Evolutionary conservation across 1,140 invertebrate species (phyloP).

Genomic region (Goniozus legneri): DNA sequence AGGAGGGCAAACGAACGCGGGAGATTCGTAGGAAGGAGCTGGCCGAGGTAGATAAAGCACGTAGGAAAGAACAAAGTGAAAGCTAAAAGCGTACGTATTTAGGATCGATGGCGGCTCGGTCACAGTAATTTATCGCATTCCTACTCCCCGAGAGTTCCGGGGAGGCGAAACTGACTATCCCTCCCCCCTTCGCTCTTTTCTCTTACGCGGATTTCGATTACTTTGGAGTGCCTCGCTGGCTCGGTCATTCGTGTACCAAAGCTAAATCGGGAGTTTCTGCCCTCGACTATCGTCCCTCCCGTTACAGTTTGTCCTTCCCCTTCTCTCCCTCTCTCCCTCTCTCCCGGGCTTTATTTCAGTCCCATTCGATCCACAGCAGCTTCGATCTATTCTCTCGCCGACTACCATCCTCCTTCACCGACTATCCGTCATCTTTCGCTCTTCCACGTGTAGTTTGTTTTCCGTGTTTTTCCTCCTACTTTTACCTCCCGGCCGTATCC

Average conservation of each 20-base stretch:
- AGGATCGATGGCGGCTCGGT: constrained; percentile 26
- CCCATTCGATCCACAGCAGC: too few relatives aligned
- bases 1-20: not conserved
- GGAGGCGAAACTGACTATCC: not conserved
- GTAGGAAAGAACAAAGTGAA: constrained; percentile 21
- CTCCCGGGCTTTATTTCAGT: too few relatives aligned
- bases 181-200: constrained; percentile 13
- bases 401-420: too few relatives aligned
- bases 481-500: too few relatives aligned
- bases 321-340: not conserved
- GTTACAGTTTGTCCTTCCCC: not conserved
- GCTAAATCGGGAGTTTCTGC: constrained; percentile 24
- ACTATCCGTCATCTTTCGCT: too few relatives aligned
- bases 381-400: too few relatives aligned
- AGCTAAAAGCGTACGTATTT: constrained; percentile 30
- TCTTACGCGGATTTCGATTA: constrained; percentile 36
- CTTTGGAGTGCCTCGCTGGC: constrained; percentile 25
- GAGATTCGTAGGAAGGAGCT: constrained; percentile 5
- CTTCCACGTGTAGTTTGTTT: too few relatives aligned
- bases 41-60: constrained; percentile 6
- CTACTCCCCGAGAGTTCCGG: not conserved
- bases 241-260: constrained; percentile 24
- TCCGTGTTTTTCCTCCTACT: too few relatives aligned
- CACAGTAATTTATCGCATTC: constrained; percentile 36
- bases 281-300: constrained; percentile 6